phyloP scores from a whole-genome alignment of 2,888 invertebrate genomes.

The Meghimatium bilineatum region DNA sequence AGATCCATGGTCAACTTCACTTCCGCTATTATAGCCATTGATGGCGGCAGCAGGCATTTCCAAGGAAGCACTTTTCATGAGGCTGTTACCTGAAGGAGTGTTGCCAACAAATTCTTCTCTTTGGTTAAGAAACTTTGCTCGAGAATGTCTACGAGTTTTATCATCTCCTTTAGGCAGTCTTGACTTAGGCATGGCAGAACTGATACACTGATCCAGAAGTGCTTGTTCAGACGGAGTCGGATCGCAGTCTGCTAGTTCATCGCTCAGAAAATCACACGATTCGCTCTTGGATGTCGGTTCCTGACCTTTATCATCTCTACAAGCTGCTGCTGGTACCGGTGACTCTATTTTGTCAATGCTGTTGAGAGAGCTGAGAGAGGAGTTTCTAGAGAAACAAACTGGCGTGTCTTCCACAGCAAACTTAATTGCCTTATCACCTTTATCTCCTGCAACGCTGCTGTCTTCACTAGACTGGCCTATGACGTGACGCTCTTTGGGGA shows the following conservation, averaged over 20 bases:
- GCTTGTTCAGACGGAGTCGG: constrained; percentile 77
- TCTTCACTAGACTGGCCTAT: constrained; percentile 62
- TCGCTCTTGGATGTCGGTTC: neutral
- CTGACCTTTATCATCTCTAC: neutral
- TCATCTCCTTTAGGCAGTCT: constrained; percentile 52
- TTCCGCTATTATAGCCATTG: neutral
- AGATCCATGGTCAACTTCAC: constrained; percentile 11
- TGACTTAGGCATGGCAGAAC: constrained; percentile 80
- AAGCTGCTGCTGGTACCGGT: neutral
- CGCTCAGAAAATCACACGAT: constrained; percentile 38
- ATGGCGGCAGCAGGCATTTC: constrained; percentile 49
- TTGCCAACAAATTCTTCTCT: constrained; percentile 37
- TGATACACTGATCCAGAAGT: constrained; percentile 87
- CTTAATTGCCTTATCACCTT: constrained; percentile 78
- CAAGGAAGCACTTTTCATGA: constrained; percentile 23
- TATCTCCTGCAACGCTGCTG: constrained; percentile 46
- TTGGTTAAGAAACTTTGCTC: constrained; percentile 26
- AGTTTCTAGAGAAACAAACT: constrained; percentile 78
- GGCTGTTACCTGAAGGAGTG: neutral
- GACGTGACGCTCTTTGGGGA: constrained; percentile 58
- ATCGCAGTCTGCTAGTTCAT: constrained; percentile 54
- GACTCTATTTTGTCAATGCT: constrained; percentile 19
- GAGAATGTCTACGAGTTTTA: constrained; percentile 40
- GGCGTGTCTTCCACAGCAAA: constrained; percentile 93
- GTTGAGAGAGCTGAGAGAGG: constrained; percentile 62